These are phyloP conservation scores for Patiria pectinifera DNA, from an alignment of 53 echinoderm and acorn worm genomes.

Conservation along the genomic window DNA sequence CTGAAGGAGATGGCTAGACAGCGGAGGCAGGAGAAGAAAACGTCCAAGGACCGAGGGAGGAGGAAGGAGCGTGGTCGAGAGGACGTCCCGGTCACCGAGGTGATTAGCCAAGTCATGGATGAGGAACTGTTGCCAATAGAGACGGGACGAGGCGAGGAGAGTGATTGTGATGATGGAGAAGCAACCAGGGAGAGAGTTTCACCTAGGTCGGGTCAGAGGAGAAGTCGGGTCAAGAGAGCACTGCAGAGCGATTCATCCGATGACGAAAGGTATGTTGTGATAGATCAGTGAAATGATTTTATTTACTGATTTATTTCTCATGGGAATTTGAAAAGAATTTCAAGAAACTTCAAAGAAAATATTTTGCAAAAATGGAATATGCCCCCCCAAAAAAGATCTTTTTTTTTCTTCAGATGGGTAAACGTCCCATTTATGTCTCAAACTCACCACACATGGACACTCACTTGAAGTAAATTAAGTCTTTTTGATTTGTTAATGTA, in stretches of 20 bases:
- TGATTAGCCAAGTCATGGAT: constrained; percentile 47
- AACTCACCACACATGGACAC: too few species aligned
- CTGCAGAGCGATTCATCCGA: constrained; percentile 75
- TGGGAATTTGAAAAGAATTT: too few species aligned
- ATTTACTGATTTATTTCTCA: too few species aligned
- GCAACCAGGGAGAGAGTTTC: constrained; percentile 3
- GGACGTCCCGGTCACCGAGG: constrained; percentile 32
- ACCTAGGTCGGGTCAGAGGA: constrained; percentile 44
- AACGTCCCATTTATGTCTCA: too few species aligned
- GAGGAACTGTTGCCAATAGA: constrained; percentile 20
- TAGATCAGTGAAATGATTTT: neutral
- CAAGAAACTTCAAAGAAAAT: too few species aligned
- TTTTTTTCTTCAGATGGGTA: too few species aligned
- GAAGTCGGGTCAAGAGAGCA: constrained; percentile 72
- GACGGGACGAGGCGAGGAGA: neutral
- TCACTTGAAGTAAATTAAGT: too few species aligned
- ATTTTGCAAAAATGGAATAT: too few species aligned
- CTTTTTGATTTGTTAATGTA: too few species aligned
- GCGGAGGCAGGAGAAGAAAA: constrained; percentile 66
- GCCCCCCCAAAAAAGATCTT: too few species aligned
- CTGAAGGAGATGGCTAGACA: constrained; percentile 79
- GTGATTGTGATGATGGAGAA: constrained; percentile 51
- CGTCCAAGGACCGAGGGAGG: constrained; percentile 13
- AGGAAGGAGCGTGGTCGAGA: constrained; percentile 18
- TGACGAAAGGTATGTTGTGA: constrained; percentile 65